Conservation (phyloP, 1,140 invertebrate species). For the Glossosoma conforme region DNA sequence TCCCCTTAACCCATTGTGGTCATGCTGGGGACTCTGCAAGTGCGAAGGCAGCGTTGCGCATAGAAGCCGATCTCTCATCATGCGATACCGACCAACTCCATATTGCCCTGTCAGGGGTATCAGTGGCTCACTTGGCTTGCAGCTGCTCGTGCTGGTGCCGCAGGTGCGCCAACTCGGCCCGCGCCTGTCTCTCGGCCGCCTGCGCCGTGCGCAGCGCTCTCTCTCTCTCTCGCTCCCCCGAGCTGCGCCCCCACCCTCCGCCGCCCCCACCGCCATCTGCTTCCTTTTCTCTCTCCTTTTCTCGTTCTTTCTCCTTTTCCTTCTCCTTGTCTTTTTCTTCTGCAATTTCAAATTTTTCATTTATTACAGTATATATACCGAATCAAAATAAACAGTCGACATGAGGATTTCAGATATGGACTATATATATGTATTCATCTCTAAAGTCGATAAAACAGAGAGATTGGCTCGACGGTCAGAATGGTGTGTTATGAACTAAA, state of each 20-base stretch:
- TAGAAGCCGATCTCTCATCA: too few relatives aligned
- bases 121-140: constrained; percentile 65
- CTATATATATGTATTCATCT: too few relatives aligned
- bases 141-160: constrained; percentile 79
- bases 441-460: too few relatives aligned
- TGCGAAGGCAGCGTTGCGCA: too few relatives aligned
- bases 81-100: too few relatives aligned
- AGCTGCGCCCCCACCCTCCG: constrained; percentile 49
- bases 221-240: not conserved
- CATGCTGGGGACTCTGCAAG: too few relatives aligned
- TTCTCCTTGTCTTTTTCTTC: constrained; percentile 10
- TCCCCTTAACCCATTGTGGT: too few relatives aligned
- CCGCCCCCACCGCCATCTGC: constrained; percentile 47
- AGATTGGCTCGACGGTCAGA: too few relatives aligned
- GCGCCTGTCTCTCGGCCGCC: constrained; percentile 66
- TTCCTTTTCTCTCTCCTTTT: constrained; percentile 43
- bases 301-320: constrained; percentile 13
- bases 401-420: too few relatives aligned
- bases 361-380: constrained; percentile 2
- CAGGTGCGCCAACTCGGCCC: constrained; percentile 69
- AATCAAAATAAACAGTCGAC: constrained; percentile 5
- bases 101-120: too few relatives aligned
- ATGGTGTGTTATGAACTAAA: too few relatives aligned
- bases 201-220: constrained; percentile 42
- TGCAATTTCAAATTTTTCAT: not conserved